Evolutionary conservation across 2,113 vertebrate genomes (phyloP), one percentile per base, ranked within the genome.

Genomic region (Psettodes erumei): DNA sequence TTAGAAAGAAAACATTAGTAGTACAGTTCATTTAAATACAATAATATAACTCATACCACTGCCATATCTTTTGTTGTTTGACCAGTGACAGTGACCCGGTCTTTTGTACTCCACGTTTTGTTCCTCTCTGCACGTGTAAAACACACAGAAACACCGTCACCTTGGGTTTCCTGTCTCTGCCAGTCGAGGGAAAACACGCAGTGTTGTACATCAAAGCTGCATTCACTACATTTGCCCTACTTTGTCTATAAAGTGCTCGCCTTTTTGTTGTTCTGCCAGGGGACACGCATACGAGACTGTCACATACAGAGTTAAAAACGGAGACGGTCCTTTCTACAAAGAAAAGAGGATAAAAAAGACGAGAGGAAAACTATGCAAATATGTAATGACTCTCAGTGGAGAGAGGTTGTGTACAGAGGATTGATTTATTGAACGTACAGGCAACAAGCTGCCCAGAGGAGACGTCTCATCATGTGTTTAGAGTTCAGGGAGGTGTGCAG

Each of bases 191-290:
- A 74, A 71, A 86, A 79, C 43, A 6, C 43, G 27, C 58, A 35
- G 43, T 16, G 12, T 61, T 56, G 54, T 37, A 79, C 86, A 86
- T 89, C 77, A 89, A 91, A 93, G 88, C 84, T 62, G 35, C 33
- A 64, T 28, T 82, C 83, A 15, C 65, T 83, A 58, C 77, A 66
- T 86, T 79, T 28, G 64, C 73, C 80, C 65, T 4, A 21, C 69
- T 66, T 58, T 60, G 61, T n/a, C 51, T 81, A 69, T 84, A 66
- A 67, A 59, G 42, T 25, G 60, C 33, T 79, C 18, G 66, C 28
- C 79, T 88, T 85, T n/a, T 80, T 86, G 70, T 79, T 83, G 69
- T 79, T 40, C 48, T 73, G 79, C 64, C 82, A 79, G 58, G 81
- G 69, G 76, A 83, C 68, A 71, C 32, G 70, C 67, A 75, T 60